Percentiles rank a stretch among this genome's conserved stretches.
Evolutionary conservation across 2,888 invertebrate species (phyloP).

Genomic region (Frankliniella fusca): DNA sequence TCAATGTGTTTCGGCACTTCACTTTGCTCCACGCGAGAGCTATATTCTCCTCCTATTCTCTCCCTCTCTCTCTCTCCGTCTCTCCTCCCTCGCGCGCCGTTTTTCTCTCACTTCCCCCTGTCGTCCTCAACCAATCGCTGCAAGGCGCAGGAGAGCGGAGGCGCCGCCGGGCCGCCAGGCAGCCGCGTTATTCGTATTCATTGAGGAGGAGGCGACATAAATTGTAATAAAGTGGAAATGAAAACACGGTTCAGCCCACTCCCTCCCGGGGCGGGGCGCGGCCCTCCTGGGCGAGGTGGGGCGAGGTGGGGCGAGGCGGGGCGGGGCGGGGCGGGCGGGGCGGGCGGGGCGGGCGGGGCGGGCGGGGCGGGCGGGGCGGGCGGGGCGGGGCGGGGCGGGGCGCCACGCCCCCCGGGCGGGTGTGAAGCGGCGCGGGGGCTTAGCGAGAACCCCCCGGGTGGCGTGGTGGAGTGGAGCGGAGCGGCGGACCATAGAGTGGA

Average conservation of each 20-base stretch:
- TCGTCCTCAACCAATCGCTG: neutral
- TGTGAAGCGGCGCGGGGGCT: neutral
- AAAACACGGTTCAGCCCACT: too few species aligned
- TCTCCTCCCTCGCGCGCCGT: too few species aligned
- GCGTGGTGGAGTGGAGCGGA: neutral
- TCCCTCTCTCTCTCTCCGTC: too few species aligned
- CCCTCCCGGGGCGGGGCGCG: too few species aligned
- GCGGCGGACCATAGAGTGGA: too few species aligned
- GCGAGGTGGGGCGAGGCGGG: too few species aligned
- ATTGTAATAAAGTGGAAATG: conserved; percentile 24
- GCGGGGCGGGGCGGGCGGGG: too few species aligned
- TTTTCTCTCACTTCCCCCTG: too few species aligned
- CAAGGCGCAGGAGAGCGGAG: neutral
- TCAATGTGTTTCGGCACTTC: conserved; percentile 10
- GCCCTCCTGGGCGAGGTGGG: neutral
- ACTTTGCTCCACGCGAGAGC: neutral
- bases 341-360: neutral
- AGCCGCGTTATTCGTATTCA: conserved; percentile 1
- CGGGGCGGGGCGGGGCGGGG: neutral
- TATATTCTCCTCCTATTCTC: too few species aligned
- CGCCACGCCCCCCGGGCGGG: neutral
- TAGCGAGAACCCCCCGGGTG: neutral
- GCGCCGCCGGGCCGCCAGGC: neutral
- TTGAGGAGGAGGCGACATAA: conserved; percentile 18
- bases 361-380: neutral